Conservation (phyloP, 2,797 vertebrate genomes). For the Sternarchorhynchus goeldii region DNA sequence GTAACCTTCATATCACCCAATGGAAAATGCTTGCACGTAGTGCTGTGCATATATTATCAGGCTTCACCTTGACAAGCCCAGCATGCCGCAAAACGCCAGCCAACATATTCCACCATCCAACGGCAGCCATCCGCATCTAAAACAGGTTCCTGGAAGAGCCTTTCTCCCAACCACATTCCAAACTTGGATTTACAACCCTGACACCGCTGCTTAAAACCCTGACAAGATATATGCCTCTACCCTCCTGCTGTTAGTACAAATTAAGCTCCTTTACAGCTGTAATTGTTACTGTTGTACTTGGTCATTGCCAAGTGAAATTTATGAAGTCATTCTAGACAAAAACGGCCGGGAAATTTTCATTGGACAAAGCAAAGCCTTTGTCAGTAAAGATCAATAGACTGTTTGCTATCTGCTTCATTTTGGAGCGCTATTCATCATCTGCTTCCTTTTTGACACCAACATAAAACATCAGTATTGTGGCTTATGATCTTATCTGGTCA, state of each 20-base stretch:
- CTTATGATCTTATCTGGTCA: background rate
- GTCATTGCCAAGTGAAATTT: conserved; percentile 16
- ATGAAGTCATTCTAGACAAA: conserved; percentile 1
- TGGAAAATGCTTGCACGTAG: conserved; percentile 7
- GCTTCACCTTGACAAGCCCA: background rate
- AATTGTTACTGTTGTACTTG: conserved; percentile 41
- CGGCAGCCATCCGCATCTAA: conserved; percentile 11
- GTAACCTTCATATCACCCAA: background rate
- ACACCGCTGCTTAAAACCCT: conserved; percentile 41
- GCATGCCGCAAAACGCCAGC: background rate
- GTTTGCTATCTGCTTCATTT: background rate
- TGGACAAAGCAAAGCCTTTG: background rate
- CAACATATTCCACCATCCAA: conserved; percentile 6
- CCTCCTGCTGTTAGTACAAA: conserved; percentile 30
- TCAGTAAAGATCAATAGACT: background rate
- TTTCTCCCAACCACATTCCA: conserved; percentile 21
- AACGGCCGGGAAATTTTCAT: background rate
- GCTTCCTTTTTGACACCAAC: conserved; percentile 12
- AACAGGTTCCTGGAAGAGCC: conserved; percentile 40
- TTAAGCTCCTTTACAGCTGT: conserved; percentile 38
- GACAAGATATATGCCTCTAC: conserved; percentile 35
- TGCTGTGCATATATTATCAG: conserved; percentile 5
- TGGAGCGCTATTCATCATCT: background rate
- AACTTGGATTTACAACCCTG: conserved; percentile 44
- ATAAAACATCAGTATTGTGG: conserved; percentile 23